These are phyloP conservation scores for Catostomus latipinnis DNA, from an alignment of 2,797 vertebrate genomes.

Conservation along the genomic window DNA sequence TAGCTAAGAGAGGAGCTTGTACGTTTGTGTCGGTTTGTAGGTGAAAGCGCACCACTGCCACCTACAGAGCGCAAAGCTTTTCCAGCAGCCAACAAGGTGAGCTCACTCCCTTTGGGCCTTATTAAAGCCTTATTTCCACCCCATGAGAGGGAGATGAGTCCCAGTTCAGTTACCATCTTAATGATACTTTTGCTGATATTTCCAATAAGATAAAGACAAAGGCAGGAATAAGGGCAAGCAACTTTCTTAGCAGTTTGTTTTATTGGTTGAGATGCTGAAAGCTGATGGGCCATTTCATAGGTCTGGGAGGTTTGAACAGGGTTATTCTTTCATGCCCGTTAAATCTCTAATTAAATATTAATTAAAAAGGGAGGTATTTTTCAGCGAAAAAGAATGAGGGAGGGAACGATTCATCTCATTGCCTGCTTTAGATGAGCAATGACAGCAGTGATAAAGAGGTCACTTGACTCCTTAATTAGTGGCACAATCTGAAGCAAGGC, in stretches of 20 bases:
- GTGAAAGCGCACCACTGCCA: conserved; percentile 59
- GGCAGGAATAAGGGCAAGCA: conserved; percentile 62
- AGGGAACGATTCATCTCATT: conserved; percentile 26
- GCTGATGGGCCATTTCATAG: not conserved
- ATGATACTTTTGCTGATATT: conserved; percentile 56
- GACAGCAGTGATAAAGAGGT: conserved; percentile 50
- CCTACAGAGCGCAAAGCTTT: conserved; percentile 49
- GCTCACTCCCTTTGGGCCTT: conserved; percentile 57
- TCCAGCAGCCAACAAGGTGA: not conserved
- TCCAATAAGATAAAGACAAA: conserved; percentile 61
- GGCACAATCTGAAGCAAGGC: conserved; percentile 12
- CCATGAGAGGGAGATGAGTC: conserved; percentile 49
- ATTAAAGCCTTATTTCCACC: conserved; percentile 63
- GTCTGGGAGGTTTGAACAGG: conserved; percentile 15
- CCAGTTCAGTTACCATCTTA: conserved; percentile 43
- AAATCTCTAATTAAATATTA: conserved; percentile 34
- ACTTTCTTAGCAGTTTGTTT: conserved; percentile 63
- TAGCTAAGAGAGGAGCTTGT: not conserved
- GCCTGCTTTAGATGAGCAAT: conserved; percentile 31
- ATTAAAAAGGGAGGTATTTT: conserved; percentile 19
- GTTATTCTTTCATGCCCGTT: conserved; percentile 6
- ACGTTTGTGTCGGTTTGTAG: not conserved
- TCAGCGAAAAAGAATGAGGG: not conserved
- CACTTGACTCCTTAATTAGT: conserved; percentile 49
- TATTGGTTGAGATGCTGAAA: conserved; percentile 38